Base-by-base conservation (phyloP, 2,113 vertebrate genomes). In the Apistogramma diplotaenia region DNA sequence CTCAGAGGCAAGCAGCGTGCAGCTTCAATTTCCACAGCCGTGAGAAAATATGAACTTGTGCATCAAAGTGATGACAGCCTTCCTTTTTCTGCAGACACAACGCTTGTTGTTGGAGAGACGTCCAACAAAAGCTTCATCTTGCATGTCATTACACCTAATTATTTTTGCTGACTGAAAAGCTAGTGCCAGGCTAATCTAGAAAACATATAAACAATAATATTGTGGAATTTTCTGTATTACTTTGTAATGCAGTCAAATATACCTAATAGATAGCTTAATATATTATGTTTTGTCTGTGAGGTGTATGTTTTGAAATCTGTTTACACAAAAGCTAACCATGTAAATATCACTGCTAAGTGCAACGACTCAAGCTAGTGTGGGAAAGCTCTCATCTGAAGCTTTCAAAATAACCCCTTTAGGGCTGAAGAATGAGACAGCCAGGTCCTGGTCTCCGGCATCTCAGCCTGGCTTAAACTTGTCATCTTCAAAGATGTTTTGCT, bases 11-110 rank as follows among this genome's bases (percentile, higher is more conserved):
- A 89, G 83, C 73, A 23, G 62, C 70, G 15, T 43, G 85, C 54
- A 73, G 82, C 65, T 83, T 86, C 56, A 6, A 31, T 77, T 74
- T 82, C 25, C 55, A 5, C 6, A 49, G 1, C 58, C 11, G 55
- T 74, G 89, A 87, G 84, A 55, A 37, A 53, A 74, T 81, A 85
- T 79, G 67, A 79, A 78, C 62, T 76, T 75, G 79, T 56, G 77
- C 27, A 23, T 58, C 11, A 53, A 72, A n/a, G 74, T 61, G 46
- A 85, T 74, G 79, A 78, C 54, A 80, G 51, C 46, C 55, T 71
- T 12, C 13, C 2, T 51, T 35, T 61, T 33, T 75, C 15, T 60
- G 27, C 49, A 76, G 23, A 83, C 37, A 74, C 46, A 74, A 82
- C 62, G 72, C 58, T 74, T 62, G 51, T 37, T 53, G 29, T 31